Evolutionary conservation across 2,113 vertebrate species (phyloP), one percentile per base, ranked within the genome.

Genomic region (Gallinago undulata): DNA sequence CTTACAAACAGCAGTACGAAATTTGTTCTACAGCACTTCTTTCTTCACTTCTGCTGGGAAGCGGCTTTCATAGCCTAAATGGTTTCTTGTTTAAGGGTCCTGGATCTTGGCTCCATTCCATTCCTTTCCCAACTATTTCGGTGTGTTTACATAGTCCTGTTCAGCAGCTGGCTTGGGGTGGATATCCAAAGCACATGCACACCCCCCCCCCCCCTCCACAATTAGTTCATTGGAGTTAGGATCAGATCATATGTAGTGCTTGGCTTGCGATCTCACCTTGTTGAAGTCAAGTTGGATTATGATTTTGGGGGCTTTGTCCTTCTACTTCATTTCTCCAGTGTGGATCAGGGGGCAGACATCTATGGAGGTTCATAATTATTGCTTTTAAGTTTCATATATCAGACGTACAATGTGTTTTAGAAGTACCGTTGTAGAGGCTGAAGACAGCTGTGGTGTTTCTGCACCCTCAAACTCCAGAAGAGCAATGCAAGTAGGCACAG

Each of bases 121-220:
- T 74, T 91, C 3, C 76, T 89, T 95, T 97, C 75, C 55, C 83
- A 91, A 51, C 79, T 87, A 16, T 93, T 96, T 78, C 69, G 27
- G 53, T 79, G 27, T 94, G 84, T 96, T 96, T 96, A 72, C 67
- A 59, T 41, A 80, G 63, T 64, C 72, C 87, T 96, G 94, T 87
- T 73, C 95, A 97, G 97, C 98, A 98, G 97, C 98, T 97, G 97
- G 95, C 95, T 97, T 95, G 86, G 95, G 97, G 94, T 90, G 81
- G 95, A 94, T 97, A 96, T 97, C 97, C 64, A 76, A 25, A 86
- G 77, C 30, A 50, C 33, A 60, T 37, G 31, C 37, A 37, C 2
- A 41, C 41, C 37, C 39, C 39, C 39, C 39, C 39, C 35, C 35
- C 35, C 35, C 35, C 35, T 8, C 35, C 35, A n/a, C 35, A 37